These are phyloP conservation scores for Notarius lentiginosus DNA, from an alignment of 2,113 vertebrate genomes.

Conservation along the genomic window DNA sequence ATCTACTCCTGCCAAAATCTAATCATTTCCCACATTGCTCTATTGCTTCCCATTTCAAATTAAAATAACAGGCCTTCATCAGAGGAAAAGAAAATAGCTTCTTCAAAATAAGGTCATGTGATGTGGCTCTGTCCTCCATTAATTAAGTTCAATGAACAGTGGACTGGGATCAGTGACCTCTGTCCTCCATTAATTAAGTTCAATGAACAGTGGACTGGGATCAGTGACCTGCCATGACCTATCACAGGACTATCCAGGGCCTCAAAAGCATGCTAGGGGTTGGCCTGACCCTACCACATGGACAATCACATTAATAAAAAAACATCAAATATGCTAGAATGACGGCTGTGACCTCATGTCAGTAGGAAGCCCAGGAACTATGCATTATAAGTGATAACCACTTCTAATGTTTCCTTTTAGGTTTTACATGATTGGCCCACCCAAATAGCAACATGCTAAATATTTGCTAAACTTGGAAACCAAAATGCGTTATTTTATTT, in stretches of 20 bases:
- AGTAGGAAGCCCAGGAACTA: slow-evolving; percentile 19
- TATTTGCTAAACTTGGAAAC: background rate
- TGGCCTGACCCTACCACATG: slow-evolving; percentile 25
- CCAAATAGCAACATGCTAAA: background rate
- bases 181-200: slow-evolving; percentile 60
- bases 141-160: slow-evolving; percentile 60
- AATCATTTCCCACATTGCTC: background rate
- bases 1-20: background rate
- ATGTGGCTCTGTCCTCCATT: slow-evolving; percentile 56
- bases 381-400: background rate
- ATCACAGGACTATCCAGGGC: slow-evolving; percentile 50
- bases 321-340: slow-evolving; percentile 36
- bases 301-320: slow-evolving; percentile 27
- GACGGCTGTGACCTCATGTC: background rate
- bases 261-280: slow-evolving; percentile 5
- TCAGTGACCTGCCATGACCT: slow-evolving; percentile 64
- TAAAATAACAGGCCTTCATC: slow-evolving; percentile 39
- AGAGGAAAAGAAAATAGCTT: slow-evolving; percentile 46
- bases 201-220: slow-evolving; percentile 50
- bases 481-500: background rate
- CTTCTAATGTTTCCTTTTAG: background rate
- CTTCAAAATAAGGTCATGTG: slow-evolving; percentile 52
- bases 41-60: slow-evolving; percentile 19
- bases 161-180: slow-evolving; percentile 59
- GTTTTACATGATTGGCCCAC: background rate